Conservation (phyloP, 2,113 vertebrate genomes). For the Melanocharis versteri region DNA sequence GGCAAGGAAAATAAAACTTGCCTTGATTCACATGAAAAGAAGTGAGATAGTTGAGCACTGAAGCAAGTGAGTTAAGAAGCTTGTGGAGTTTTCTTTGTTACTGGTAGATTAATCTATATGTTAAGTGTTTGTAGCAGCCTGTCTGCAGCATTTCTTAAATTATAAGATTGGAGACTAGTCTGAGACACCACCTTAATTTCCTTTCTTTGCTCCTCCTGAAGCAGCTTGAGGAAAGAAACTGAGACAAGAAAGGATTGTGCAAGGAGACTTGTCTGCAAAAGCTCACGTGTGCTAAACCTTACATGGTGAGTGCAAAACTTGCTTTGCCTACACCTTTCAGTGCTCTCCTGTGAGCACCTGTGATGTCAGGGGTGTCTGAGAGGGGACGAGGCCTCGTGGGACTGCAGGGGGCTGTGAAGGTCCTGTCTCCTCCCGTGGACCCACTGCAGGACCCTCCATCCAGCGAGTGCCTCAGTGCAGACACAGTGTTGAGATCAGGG, state of each 20-base stretch:
- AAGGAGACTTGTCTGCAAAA: neutral
- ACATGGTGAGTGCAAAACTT: neutral
- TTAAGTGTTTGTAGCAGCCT: neutral
- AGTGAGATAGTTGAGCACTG: neutral
- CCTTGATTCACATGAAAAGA: neutral
- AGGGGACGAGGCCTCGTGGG: fast-evolving
- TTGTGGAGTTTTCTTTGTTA: neutral
- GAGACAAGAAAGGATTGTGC: neutral
- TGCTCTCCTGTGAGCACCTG: neutral
- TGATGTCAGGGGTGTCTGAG: fast-evolving
- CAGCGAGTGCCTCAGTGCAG: neutral
- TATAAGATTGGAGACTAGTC: neutral
- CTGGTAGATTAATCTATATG: neutral
- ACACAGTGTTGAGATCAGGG: fast-evolving
- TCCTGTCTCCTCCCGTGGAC: neutral
- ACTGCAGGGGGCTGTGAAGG: neutral
- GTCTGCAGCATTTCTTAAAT: neutral
- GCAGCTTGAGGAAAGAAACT: neutral
- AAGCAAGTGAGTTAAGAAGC: neutral
- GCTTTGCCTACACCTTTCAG: neutral
- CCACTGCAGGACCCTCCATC: fast-evolving
- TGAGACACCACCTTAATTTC: neutral
- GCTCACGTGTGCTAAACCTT: neutral
- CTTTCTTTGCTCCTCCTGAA: neutral
- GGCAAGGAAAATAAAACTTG: neutral